Conservation (phyloP, 1,140 invertebrate genomes). For the Ips typographus region DNA sequence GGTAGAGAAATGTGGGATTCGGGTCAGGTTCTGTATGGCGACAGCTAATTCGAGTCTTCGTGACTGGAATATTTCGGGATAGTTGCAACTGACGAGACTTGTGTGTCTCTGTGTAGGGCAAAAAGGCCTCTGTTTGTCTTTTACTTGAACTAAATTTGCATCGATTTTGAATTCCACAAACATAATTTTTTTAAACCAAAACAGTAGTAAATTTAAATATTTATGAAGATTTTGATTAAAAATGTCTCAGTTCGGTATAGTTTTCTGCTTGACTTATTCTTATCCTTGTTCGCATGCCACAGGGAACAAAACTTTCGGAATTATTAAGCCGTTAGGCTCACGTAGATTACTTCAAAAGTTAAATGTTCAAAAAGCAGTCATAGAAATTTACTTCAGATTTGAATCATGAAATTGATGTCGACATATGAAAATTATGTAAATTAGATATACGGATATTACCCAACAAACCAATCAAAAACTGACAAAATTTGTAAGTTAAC, state of each 20-base stretch:
- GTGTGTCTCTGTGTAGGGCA: neutral
- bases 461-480: too few species aligned
- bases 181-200: neutral
- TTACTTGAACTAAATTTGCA: neutral
- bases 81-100: constrained; percentile 24
- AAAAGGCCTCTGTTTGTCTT: neutral
- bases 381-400: too few species aligned
- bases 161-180: constrained; percentile 8
- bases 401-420: too few species aligned
- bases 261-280: neutral
- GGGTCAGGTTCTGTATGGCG: constrained; percentile 35
- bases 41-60: constrained; percentile 41
- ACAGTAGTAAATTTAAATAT: too few species aligned
- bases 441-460: too few species aligned
- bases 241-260: neutral
- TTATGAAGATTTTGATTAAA: neutral
- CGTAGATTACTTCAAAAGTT: too few species aligned
- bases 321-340: too few species aligned
- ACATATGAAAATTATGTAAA: too few species aligned
- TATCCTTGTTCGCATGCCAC: too few species aligned
- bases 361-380: too few species aligned
- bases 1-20: constrained; percentile 39
- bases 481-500: too few species aligned
- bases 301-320: too few species aligned
- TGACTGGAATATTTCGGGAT: constrained; percentile 35